Percentiles rank a stretch among this genome's conserved stretches.
Conservation (phyloP, 2,113 vertebrate species). For the Cavia aperea region DNA sequence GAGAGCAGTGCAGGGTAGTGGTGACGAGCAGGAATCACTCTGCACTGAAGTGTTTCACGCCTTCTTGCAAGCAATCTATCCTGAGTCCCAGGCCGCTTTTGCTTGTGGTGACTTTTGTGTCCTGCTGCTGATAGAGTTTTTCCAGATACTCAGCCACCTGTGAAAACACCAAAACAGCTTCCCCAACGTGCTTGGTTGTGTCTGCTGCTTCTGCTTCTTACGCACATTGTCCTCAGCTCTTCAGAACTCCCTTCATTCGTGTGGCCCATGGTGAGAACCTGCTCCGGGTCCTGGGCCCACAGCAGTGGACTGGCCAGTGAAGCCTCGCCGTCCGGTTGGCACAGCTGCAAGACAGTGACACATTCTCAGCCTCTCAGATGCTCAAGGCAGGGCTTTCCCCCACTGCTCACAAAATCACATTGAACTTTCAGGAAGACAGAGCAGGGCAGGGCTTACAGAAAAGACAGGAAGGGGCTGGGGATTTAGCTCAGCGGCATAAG, state of each 20-base stretch:
- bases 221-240: not conserved
- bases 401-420: not conserved
- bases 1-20: not conserved
- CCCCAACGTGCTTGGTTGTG: fast-evolving
- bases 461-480: not conserved
- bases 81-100: not conserved
- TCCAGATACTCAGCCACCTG: not conserved
- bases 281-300: not conserved
- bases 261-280: not conserved
- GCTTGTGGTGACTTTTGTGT: not conserved
- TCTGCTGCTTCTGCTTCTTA: not conserved
- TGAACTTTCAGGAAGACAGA: not conserved
- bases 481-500: too few relatives aligned
- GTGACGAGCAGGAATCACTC: not conserved
- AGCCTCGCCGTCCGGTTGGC: not conserved
- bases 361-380: not conserved
- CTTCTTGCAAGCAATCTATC: not conserved
- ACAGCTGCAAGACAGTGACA: not conserved
- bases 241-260: not conserved
- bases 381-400: not conserved
- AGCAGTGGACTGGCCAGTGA: not conserved
- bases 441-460: not conserved
- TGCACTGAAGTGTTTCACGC: not conserved
- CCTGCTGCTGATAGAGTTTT: constrained; percentile 11
- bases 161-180: not conserved